Conservation (phyloP, 1,140 invertebrate species). For the Limonius californicus region DNA sequence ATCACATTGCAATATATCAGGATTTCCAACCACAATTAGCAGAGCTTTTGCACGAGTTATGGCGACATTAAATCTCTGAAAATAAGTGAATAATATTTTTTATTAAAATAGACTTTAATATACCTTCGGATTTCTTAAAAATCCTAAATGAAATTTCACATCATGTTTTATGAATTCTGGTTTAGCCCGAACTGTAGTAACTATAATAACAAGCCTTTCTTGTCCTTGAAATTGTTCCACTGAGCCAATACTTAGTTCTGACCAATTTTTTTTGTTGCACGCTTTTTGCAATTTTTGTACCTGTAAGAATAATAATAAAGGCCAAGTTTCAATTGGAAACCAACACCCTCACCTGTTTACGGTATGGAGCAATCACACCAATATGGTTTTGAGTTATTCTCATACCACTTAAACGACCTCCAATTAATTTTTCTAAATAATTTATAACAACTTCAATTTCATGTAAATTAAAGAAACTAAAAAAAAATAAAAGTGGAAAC, state of each 20-base stretch:
- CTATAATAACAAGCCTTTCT: slow-evolving; percentile 78
- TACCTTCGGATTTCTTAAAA: slow-evolving; percentile 64
- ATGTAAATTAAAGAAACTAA: slow-evolving; percentile 61
- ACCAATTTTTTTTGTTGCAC: slow-evolving; percentile 57
- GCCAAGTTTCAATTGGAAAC: no score
- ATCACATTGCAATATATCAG: slow-evolving; percentile 67
- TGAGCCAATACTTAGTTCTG: slow-evolving; percentile 75
- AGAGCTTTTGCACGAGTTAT: slow-evolving; percentile 77
- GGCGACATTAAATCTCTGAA: slow-evolving; percentile 76
- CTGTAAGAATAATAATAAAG: not conserved
- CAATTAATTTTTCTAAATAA: slow-evolving; percentile 52
- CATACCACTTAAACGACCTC: slow-evolving; percentile 56
- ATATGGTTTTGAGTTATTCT: slow-evolving; percentile 66
- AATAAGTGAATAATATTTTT: not conserved
- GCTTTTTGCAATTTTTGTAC: slow-evolving; percentile 61
- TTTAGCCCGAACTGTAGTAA: slow-evolving; percentile 78
- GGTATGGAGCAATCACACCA: slow-evolving; percentile 89
- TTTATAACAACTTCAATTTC: slow-evolving; percentile 51
- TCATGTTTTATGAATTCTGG: slow-evolving; percentile 51
- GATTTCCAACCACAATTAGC: slow-evolving; percentile 80
- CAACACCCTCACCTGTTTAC: slow-evolving; percentile 84
- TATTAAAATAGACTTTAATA: not conserved
- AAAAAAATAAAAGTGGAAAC: slow-evolving; percentile 24
- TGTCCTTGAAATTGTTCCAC: slow-evolving; percentile 96
- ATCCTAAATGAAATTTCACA: slow-evolving; percentile 64